Conservation (phyloP, 2,113 vertebrate species). For the Agelaius tricolor region DNA sequence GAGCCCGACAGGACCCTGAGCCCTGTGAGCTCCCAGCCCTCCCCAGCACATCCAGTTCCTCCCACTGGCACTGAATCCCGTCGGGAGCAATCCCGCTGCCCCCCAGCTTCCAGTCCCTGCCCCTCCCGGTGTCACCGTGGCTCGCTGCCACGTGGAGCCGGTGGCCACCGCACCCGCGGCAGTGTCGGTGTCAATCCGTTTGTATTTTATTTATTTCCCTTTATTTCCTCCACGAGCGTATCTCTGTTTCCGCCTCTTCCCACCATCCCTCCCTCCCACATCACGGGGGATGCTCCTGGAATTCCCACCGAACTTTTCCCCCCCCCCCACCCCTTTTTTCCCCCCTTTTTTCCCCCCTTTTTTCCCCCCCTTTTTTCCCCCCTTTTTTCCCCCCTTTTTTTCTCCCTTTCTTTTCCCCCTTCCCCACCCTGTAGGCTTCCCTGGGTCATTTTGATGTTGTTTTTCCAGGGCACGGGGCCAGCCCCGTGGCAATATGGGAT, state of each 20-base stretch:
- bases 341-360: background rate
- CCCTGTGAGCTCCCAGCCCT: too few relatives aligned
- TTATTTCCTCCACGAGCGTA: accelerated
- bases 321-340: too few relatives aligned
- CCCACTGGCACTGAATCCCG: accelerated
- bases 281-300: accelerated
- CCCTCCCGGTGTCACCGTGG: background rate
- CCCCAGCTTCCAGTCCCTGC: background rate
- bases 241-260: accelerated
- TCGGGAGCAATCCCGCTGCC: background rate
- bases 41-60: background rate
- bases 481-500: accelerated
- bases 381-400: accelerated
- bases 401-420: too few relatives aligned
- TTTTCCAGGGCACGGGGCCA: accelerated
- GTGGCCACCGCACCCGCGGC: accelerated
- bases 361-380: too few relatives aligned
- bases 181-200: accelerated
- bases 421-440: accelerated
- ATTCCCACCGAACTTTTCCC: background rate
- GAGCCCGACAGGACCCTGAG: background rate
- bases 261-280: accelerated
- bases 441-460: accelerated
- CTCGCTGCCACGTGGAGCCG: background rate
- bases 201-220: background rate